Base-by-base conservation (phyloP, 2,888 invertebrate species). In the Dusona sp. region DNA sequence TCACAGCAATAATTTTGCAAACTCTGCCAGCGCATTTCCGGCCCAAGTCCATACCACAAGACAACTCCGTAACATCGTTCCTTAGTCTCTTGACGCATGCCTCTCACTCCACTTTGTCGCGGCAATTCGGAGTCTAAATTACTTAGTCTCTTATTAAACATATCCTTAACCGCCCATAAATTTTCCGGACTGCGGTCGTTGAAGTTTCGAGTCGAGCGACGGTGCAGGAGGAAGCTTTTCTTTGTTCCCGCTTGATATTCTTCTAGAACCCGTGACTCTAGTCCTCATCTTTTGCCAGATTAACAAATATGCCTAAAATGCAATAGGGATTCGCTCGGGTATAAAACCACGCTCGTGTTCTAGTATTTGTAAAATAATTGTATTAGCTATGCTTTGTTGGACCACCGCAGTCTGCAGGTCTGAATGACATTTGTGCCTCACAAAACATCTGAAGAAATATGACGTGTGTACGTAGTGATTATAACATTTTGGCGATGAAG, bases 131-230 rank as follows among this genome's bases (percentile, higher is more conserved):
- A 67, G 80, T 77, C 57, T 84, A 87, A 88, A 89, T 88, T 87
- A 89, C 88, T 87, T 85, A 83, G 86, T 85, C 87, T 87, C 88
- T 88, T 88, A 89, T 89, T 89, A 89, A 88, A 88, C 87, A 85
- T 85, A 84, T 84, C 74, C 84, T 89, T 82, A 88, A 88, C 88
- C 79, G 87, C 80, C 87, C 88, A 88, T 89, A 88, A 89, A 89
- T 89, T 85, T 87, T 81, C 83, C 81, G 65, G 84, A 86, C 83
- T 86, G 75, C 86, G 45, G 70, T 88, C 85, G 87, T 86, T 87
- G 84, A 86, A 89, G 85, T 87, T 85, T 82, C 77, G 78, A 57
- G 54, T 51, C 22, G 29, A 48, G 29, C 72, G 25, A 48, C n/a
- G 22, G 36, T 11, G 54, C 54, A 22, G 54, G 22, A n/a, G 51